Evolutionary conservation across 2,888 invertebrate species (phyloP), one percentile per base, ranked within the genome.

Genomic region (Trachelus iudaicus): DNA sequence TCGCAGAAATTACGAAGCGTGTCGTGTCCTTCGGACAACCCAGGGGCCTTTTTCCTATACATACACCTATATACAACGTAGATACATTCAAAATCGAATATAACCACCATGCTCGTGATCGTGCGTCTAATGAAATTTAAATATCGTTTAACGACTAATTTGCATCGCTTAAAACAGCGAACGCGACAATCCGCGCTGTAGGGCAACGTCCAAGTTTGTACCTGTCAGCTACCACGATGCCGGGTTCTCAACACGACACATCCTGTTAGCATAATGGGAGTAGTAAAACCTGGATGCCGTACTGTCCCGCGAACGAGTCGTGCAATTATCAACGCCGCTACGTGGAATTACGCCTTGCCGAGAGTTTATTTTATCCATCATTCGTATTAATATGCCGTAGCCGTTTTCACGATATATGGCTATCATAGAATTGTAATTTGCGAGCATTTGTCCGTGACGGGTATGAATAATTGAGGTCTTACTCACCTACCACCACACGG

Each of bases 341-440:
- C 75, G 79, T 83, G 80, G 69, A 75, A 84, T 84, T 82, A 83
- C 79, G 74, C 56, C 69, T 75, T 80, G 81, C 80, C 84, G 84
- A 81, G 78, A 79, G 78, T 82, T 79, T 82, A 80, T 82, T 84
- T 84, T 81, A 78, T 80, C 79, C 79, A 81, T 84, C 84, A 82
- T 81, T 82, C 73, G 82, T 82, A 83, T 83, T 85, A 83, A 85
- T 81, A 80, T 68, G 80, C 73, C 82, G 73, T 37, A 75, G 80
- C 75, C 69, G 76, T 73, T 75, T 75, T 80, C 37, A 73, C 23
- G 56, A 83, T 82, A 84, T 83, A 84, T 79, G 78, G 79, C 79
- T 76, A 31, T 81, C 79, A 76, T 75, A 68, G 77, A 78, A 81
- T 84, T 80, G 80, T 83, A 83, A 83, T 84, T 83, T 81, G 79